These are phyloP conservation scores for Hydrotaea diabolus DNA, from an alignment of 2,888 invertebrate species.

Conservation along the genomic window DNA sequence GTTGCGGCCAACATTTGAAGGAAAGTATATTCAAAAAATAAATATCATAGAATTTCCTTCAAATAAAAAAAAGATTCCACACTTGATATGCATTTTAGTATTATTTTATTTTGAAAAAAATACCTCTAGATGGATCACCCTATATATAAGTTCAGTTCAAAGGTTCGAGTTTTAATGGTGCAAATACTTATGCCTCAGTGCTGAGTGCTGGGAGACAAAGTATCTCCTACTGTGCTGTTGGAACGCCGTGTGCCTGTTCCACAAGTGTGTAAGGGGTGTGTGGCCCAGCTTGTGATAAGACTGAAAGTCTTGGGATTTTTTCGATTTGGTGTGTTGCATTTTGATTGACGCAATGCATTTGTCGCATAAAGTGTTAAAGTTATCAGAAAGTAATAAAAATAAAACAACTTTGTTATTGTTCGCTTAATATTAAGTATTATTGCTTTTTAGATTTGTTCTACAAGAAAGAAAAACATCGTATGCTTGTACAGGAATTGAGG, in stretches of 20 bases:
- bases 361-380: conserved; percentile 45
- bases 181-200: not conserved
- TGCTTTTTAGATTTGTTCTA: conserved; percentile 15
- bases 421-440: not conserved
- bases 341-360: not conserved
- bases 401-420: conserved; percentile 12
- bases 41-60: too few species aligned
- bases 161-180: conserved; percentile 17
- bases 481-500: not conserved
- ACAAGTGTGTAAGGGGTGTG: not conserved
- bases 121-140: too few species aligned
- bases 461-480: not conserved
- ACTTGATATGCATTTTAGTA: too few species aligned
- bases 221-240: not conserved
- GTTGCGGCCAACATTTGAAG: too few species aligned
- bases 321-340: not conserved
- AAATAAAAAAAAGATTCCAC: too few species aligned
- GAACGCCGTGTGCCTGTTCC: not conserved
- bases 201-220: not conserved
- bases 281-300: not conserved
- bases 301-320: conserved; percentile 1
- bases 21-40: too few species aligned
- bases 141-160: conserved; percentile 27
- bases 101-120: too few species aligned
- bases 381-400: conserved; percentile 53